These are phyloP conservation scores for Brachirus orientalis DNA, from an alignment of 2,113 vertebrate genomes.

Conservation along the genomic window DNA sequence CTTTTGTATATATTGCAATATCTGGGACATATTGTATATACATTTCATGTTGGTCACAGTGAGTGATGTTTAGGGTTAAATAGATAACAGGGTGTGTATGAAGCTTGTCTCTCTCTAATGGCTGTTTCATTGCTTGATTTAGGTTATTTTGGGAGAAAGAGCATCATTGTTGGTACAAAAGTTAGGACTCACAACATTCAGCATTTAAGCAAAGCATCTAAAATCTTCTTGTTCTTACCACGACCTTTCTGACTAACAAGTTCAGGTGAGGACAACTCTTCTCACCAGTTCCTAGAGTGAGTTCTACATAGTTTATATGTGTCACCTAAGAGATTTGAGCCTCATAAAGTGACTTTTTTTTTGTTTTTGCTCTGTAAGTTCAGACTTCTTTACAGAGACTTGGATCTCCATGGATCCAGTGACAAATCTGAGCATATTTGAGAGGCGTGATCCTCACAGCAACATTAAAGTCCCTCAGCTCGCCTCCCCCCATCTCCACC, in stretches of 20 bases:
- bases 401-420: constrained; percentile 89
- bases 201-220: neutral
- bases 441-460: constrained; percentile 92
- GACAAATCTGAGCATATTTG: constrained; percentile 95
- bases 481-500: constrained; percentile 86
- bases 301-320: too few relatives aligned
- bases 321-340: too few relatives aligned
- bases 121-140: constrained; percentile 6
- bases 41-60: neutral
- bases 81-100: neutral
- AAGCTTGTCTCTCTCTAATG: neutral
- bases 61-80: neutral
- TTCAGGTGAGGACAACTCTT: too few relatives aligned
- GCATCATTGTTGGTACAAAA: neutral
- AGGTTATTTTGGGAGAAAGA: neutral
- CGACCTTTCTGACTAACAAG: too few relatives aligned
- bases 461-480: constrained; percentile 91
- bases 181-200: neutral
- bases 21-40: neutral
- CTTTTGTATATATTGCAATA: neutral
- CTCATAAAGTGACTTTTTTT: neutral
- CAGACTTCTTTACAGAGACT: constrained; percentile 82
- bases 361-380: constrained; percentile 24
- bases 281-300: too few relatives aligned
- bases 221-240: neutral